Evolutionary conservation across 1,140 invertebrate species (phyloP).

Genomic region (Atta cephalotes): DNA sequence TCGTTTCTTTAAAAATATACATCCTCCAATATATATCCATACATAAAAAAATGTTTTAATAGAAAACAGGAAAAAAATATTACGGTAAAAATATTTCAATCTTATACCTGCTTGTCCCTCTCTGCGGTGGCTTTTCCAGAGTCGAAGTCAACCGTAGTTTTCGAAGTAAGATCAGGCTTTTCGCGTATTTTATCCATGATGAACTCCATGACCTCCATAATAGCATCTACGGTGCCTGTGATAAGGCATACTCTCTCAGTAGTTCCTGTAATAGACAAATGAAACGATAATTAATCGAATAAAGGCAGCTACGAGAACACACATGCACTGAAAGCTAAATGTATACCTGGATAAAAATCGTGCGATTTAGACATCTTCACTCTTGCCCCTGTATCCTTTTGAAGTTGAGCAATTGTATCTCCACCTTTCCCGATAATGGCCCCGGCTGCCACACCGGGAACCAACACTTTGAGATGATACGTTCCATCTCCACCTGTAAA

Average conservation of each 20-base stretch:
- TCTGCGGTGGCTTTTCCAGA: slow-evolving; percentile 91
- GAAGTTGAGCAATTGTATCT: slow-evolving; percentile 98
- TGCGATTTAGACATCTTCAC: slow-evolving; percentile 99
- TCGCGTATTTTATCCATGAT: slow-evolving; percentile 99
- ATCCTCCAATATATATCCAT: background rate
- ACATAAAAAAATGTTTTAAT: slow-evolving; percentile 4
- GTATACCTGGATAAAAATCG: slow-evolving; percentile 97
- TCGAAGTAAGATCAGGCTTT: slow-evolving; percentile 96
- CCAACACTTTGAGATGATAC: slow-evolving; percentile 98
- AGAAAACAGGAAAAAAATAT: slow-evolving; percentile 8
- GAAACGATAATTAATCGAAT: background rate
- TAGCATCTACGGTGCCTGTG: slow-evolving; percentile 96
- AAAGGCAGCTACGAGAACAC: background rate
- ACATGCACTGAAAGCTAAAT: background rate
- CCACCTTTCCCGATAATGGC: slow-evolving; percentile 99
- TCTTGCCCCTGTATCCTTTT: slow-evolving; percentile 97
- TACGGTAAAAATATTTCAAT: slow-evolving; percentile 19
- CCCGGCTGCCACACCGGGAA: slow-evolving; percentile 97
- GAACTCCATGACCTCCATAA: slow-evolving; percentile 97
- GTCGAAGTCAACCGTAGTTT: slow-evolving; percentile 90
- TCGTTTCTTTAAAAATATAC: slow-evolving; percentile 3
- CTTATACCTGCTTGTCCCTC: slow-evolving; percentile 91
- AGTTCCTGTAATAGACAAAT: slow-evolving; percentile 90
- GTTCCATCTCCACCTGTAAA: slow-evolving; percentile 90
- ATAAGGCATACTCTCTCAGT: slow-evolving; percentile 98